Evolutionary conservation across 2,888 invertebrate species (phyloP).

Genomic region (Scaptomyza reducta): DNA sequence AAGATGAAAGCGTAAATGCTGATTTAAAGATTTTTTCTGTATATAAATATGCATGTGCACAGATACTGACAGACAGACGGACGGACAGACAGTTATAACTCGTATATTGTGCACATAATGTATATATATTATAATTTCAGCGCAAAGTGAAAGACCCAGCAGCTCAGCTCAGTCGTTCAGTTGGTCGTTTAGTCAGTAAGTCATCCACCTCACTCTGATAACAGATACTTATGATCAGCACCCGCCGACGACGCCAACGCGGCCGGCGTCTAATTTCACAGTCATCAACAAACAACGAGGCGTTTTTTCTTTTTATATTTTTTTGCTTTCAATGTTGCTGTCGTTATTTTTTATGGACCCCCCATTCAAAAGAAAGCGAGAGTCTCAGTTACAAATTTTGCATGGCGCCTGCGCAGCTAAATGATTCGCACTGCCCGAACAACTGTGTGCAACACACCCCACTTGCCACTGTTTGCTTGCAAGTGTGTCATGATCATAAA

Average conservation of each 20-base stretch:
- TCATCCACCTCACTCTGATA: constrained; percentile 66
- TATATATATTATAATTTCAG: constrained; percentile 74
- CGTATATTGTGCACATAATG: constrained; percentile 53
- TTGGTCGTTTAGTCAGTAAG: constrained; percentile 58
- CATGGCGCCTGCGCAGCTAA: constrained; percentile 38
- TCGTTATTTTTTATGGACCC: background rate
- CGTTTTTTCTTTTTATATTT: constrained; percentile 14
- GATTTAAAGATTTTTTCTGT: constrained; percentile 80
- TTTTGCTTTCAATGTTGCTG: background rate
- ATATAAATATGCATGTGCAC: constrained; percentile 41
- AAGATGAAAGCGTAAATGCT: constrained; percentile 79
- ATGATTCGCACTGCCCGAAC: constrained; percentile 24
- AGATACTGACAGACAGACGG: constrained; percentile 13
- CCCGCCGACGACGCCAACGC: constrained; percentile 19
- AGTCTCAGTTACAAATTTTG: constrained; percentile 67
- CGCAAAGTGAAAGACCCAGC: constrained; percentile 71
- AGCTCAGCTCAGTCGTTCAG: constrained; percentile 33
- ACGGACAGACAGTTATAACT: constrained; percentile 4
- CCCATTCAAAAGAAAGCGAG: constrained; percentile 71
- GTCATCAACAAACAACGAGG: constrained; percentile 64
- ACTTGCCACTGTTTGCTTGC: constrained; percentile 1
- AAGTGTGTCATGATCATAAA: constrained; percentile 40
- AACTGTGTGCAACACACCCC: background rate
- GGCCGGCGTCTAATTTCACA: constrained; percentile 68
- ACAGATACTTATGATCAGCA: constrained; percentile 49